phyloP scores from a whole-genome alignment of 2,797 vertebrate genomes.

The Artibeus lituratus region DNA sequence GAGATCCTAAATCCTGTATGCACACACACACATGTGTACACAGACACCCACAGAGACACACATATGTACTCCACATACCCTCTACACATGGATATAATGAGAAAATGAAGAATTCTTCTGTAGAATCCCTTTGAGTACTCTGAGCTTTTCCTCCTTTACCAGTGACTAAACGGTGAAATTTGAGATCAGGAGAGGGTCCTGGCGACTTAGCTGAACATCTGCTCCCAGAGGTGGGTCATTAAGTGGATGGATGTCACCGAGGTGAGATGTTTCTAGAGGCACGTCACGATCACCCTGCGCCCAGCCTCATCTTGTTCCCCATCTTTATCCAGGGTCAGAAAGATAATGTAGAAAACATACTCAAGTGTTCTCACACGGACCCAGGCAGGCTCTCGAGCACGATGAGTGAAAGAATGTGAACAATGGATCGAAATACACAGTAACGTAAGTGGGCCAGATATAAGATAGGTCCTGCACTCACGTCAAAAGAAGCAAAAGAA shows the following conservation, averaged over 20 bases:
- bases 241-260: background rate
- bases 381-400: background rate
- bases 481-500: background rate
- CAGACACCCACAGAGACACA: background rate
- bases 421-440: background rate
- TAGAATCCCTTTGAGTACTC: background rate
- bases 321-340: background rate
- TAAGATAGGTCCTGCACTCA: background rate
- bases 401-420: background rate
- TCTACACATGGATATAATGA: background rate
- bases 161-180: background rate
- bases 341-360: background rate
- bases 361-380: background rate
- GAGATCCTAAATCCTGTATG: background rate
- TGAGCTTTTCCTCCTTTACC: background rate
- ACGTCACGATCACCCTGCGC: background rate
- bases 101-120: background rate
- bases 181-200: background rate
- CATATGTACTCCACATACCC: background rate
- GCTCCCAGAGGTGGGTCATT: background rate
- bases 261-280: background rate
- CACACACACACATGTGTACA: background rate
- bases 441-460: background rate
- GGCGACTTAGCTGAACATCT: background rate
- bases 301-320: background rate